Conservation (phyloP, 2,797 vertebrate species). For the Lutjanus argentimaculatus region DNA sequence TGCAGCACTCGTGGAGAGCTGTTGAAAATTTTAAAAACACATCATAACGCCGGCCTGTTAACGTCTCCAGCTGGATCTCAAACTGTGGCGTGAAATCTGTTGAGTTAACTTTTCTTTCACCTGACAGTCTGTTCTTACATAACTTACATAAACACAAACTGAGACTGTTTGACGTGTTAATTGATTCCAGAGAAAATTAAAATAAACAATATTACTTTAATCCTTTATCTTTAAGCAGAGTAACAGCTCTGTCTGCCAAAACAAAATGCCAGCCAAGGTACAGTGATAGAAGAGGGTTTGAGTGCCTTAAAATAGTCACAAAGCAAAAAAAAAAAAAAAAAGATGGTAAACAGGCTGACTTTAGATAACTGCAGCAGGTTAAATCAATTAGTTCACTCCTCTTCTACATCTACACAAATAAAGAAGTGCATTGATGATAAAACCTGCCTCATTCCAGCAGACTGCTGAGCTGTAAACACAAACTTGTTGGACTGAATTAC, state of each 20-base stretch:
- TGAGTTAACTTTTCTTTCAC: not conserved
- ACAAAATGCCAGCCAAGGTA: not conserved
- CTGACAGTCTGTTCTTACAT: not conserved
- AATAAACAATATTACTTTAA: constrained; percentile 8
- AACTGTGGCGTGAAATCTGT: not conserved
- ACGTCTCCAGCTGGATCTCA: not conserved
- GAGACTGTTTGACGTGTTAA: constrained; percentile 1
- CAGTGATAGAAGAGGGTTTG: not conserved
- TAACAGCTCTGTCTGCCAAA: constrained; percentile 9
- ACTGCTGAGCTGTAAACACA: not conserved
- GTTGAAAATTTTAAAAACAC: not conserved
- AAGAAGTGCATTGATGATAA: not conserved
- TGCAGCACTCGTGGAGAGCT: not conserved
- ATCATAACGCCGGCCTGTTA: not conserved
- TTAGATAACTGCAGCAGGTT: not conserved
- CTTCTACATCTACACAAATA: not conserved
- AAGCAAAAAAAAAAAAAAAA: not conserved
- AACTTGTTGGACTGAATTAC: not conserved
- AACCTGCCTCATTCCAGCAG: not conserved
- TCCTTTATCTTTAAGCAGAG: not conserved
- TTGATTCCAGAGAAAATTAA: not conserved
- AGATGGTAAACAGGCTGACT: not conserved
- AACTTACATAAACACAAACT: not conserved
- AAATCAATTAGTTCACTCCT: not conserved
- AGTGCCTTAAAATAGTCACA: not conserved